A percentile compares a stretch with the other conserved stretches of the same genome.
Conservation (phyloP, 64 coral and sea anemone species). For the Montipora cactus region DNA sequence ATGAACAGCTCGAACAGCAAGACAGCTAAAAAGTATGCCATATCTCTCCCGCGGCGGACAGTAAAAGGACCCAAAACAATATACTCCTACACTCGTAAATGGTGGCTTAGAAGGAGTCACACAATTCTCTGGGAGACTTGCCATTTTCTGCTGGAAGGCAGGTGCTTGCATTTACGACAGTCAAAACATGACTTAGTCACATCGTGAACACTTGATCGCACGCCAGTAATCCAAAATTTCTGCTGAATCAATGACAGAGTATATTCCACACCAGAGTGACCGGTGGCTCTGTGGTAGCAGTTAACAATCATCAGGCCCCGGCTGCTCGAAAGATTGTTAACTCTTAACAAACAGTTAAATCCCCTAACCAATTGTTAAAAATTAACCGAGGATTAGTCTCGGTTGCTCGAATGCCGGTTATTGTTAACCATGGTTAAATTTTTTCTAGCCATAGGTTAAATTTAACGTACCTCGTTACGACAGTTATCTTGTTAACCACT, state of each 20-base stretch:
- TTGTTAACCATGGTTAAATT: too few relatives aligned
- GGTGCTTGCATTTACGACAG: constrained; percentile 10
- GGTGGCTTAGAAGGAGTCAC: not conserved
- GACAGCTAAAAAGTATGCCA: not conserved
- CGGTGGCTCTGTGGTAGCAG: too few relatives aligned
- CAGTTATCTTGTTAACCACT: too few relatives aligned
- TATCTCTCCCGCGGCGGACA: constrained; percentile 8
- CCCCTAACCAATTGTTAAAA: too few relatives aligned
- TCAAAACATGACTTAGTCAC: not conserved
- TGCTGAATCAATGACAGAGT: not conserved
- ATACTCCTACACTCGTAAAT: not conserved
- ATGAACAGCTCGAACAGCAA: not conserved
- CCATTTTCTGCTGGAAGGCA: constrained; percentile 6
- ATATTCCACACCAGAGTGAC: not conserved
- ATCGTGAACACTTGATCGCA: not conserved
- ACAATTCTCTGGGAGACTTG: not conserved
- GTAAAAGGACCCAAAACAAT: constrained; percentile 22
- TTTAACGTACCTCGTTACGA: too few relatives aligned
- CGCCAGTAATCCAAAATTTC: not conserved
- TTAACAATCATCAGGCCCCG: too few relatives aligned
- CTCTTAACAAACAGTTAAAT: too few relatives aligned
- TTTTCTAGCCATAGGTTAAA: too few relatives aligned
- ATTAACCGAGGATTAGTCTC: too few relatives aligned
- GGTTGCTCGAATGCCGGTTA: too few relatives aligned
- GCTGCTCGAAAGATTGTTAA: too few relatives aligned